Base-by-base conservation (phyloP, 2,888 invertebrate genomes). In the Nemoura dubitans region DNA sequence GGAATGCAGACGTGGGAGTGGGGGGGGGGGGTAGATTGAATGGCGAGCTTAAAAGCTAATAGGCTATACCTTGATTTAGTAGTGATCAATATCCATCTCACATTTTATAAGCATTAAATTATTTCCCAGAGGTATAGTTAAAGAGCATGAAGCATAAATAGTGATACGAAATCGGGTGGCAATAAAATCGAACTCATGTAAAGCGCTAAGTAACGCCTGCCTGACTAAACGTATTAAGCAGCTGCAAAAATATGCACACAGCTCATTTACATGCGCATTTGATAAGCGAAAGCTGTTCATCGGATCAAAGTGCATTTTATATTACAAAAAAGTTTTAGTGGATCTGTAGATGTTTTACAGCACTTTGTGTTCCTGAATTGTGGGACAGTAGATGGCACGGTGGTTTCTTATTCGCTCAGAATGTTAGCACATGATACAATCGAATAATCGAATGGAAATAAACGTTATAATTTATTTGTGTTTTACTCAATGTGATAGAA, bases 41-140 rank as follows among this genome's bases (percentile, higher is more conserved):
- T 59, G 59, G 59, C 59, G 59, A 59, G 59, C 59, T 59, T 59
- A 59, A 59, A 59, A 59, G 59, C 59, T 59, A 59, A 59, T 59
- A 59, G 59, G 59, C 59, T 59, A 36, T 36, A 59, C 59, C 59
- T 59, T 59, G 59, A 59, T 59, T 59, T 59, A 59, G 16, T 59
- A 14, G 59, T 59, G 59, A 59, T 59, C 59, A 59, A 59, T 59
- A 59, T 59, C 59, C 59, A 59, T 59, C 14, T 7, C 59, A 59
- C 59, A 59, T 59, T 59, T 59, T 59, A 59, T 59, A 59, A 59
- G 6, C 59, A 59, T 59, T 59, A 59, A 59, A 59, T 59, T 59
- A 59, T 59, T 59, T 59, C 59, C 59, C 59, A 1, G 21, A 7
- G 14, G 59, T 59, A 59, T 59, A 59, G 59, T 59, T 59, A 21